Evolutionary conservation across 2,888 invertebrate species (phyloP).

Genomic region (Brachyopa scutellaris): DNA sequence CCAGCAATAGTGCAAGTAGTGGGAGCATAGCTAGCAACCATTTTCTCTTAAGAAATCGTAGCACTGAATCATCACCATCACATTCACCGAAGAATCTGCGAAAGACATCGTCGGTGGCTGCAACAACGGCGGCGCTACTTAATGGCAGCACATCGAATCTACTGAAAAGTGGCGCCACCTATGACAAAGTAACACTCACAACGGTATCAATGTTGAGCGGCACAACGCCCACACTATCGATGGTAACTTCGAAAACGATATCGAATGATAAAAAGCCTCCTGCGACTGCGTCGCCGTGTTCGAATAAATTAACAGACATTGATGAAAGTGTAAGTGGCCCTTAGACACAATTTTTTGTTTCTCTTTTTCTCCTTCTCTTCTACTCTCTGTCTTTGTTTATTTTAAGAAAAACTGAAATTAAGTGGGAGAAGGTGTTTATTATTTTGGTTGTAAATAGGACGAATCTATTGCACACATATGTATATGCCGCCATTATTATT

Average conservation of each 20-base stretch:
- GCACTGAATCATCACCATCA: conserved; percentile 66
- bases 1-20: conserved; percentile 64
- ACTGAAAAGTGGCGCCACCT: conserved; percentile 39
- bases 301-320: conserved; percentile 72
- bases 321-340: conserved; percentile 75
- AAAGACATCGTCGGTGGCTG: conserved; percentile 76
- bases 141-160: conserved; percentile 75
- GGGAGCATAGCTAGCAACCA: conserved; percentile 65
- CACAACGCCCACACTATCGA: conserved; percentile 74
- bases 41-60: conserved; percentile 57
- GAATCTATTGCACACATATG: conserved; percentile 43
- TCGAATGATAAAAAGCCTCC: conserved; percentile 59
- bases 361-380: conserved; percentile 7
- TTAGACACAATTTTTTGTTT: conserved; percentile 22
- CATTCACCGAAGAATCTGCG: conserved; percentile 72
- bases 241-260: conserved; percentile 65
- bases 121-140: conserved; percentile 77
- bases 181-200: conserved; percentile 62
- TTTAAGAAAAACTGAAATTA: conserved; percentile 7
- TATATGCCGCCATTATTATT: conserved; percentile 37
- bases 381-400: conserved; percentile 38
- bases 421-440: conserved; percentile 35
- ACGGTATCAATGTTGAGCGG: conserved; percentile 71
- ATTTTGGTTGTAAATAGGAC: conserved; percentile 28
- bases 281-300: conserved; percentile 34